Base-by-base conservation (phyloP, 2,113 vertebrate species). In the Ophthalmolycus amberensis region DNA sequence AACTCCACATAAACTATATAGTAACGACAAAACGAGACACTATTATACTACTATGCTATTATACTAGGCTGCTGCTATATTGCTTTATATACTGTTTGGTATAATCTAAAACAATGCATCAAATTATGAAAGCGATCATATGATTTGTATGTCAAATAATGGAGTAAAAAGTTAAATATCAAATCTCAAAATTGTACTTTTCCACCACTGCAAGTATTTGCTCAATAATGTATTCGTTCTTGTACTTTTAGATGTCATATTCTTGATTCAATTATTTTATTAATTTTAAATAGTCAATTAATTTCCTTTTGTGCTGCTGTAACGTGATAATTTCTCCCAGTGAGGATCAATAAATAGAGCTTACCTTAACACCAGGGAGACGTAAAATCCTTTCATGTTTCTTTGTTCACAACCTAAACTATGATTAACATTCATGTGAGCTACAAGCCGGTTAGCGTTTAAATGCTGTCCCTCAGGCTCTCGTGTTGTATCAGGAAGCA, bases 401-500 rank as follows among this genome's bases (percentile, higher is more conserved):
- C 9, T 66, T 58, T 54, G 15, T 40, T 66, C 9, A 37, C 34
- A 83, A 6, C 65, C 32, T 27, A 34, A 71, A 2, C 29, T 42
- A 75, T 78, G 44, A 77, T 77, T 76, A 77, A 79, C 22, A 58
- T 58, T 2, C 25, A 14, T 29, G 70, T 68, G 7, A 58, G 15
- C 22, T 27, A 40, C 16, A 29, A 60, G 12, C 16, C n/a, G 5
- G 54, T 34, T 62, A 79, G 71, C 69, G 66, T 80, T 71, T 74
- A 44, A 67, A 87, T 66, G 60, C 74, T 11, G 15, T 70, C 75
- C 80, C 71, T 59, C 29, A 5, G 77, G 77, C 25, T 18, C 32
- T 46, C 12, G 5, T 25, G 48, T 9, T 1, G 4, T 76, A 66
- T 78, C 84, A 84, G 86, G 85, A 90, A 91, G 48, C 68, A 5